Evolutionary conservation across 2,888 invertebrate species (phyloP), one percentile per base, ranked within the genome.

Genomic region (Silvanus unidentatus): DNA sequence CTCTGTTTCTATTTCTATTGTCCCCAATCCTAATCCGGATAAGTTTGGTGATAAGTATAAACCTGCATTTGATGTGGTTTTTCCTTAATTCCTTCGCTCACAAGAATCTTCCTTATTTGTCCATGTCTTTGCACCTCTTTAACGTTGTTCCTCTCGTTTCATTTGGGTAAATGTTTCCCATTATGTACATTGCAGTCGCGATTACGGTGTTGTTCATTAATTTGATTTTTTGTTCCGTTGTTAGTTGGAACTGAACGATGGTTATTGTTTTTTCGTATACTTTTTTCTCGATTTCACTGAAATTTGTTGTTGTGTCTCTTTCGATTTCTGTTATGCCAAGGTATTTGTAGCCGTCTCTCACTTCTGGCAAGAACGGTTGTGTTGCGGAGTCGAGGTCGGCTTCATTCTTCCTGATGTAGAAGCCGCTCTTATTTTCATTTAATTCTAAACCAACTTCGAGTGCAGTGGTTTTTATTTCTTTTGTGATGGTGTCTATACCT

Each of bases 331-430:
- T 30, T 2, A 48, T 41, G 10, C 44, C 48, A n/a, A 48, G 41
- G 27, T 48, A 48, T 32, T 45, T 45, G 36, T 48, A 48, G 16
- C 42, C 41, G 9, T 45, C 39, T 13, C 48, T 13, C 2, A 53
- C 28, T 28, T 28, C 28, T 8, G 28, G 28, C 10, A 28, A 28
- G 28, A 28, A 28, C 28, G 28, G 28, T 28, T 8, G 8, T 28
- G 28, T 10, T 9, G 8, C 28, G 8, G 8, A 8, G 10, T 28
- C 8, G 8, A 9, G 8, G 10, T 28, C 10, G 8, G 8, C 28
- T 8, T 10, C 28, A 10, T 8, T 10, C 10, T 10, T 10, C 8
- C 28, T 28, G 28, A 8, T 28, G 28, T 9, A 28, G 8, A 28
- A 9, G 9, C 45, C 48, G 12, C 50, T 48, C 36, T 50, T 50